Evolutionary conservation across 2,888 invertebrate genomes (phyloP).

Genomic region (Linnaemya tessellans): DNA sequence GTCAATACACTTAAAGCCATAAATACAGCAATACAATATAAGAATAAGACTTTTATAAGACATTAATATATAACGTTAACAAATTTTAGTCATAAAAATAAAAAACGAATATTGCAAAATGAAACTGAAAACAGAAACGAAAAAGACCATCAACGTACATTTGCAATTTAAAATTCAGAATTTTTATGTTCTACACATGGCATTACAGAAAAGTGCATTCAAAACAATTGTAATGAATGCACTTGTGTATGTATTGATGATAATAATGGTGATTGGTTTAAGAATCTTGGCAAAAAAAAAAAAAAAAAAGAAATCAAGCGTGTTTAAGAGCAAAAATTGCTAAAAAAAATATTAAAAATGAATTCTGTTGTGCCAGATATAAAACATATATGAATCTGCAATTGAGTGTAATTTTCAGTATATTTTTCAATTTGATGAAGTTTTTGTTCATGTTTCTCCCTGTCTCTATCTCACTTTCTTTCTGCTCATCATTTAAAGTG

Average conservation of each 20-base stretch:
- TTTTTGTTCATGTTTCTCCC: not conserved
- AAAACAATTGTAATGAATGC: constrained; percentile 46
- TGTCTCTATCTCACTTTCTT: not conserved
- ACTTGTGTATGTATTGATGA: constrained; percentile 35
- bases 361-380: not conserved
- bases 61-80: constrained; percentile 7
- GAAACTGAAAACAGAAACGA: too few relatives aligned
- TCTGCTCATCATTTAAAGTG: constrained; percentile 7
- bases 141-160: not conserved
- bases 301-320: not conserved
- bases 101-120: not conserved
- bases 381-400: not conserved
- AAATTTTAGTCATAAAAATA: constrained; percentile 33
- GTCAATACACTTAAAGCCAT: not conserved
- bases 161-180: constrained; percentile 19
- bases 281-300: not conserved
- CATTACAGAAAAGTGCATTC: not conserved
- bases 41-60: not conserved
- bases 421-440: constrained; percentile 2
- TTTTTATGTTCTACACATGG: constrained; percentile 19
- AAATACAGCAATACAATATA: not conserved
- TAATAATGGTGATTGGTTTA: constrained; percentile 38
- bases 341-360: not conserved
- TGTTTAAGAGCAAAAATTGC: constrained; percentile 45
- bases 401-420: not conserved